Percentiles rank a stretch among this genome's conserved stretches.
These are phyloP conservation scores for Drosophila meridionalis DNA, from an alignment of 2,888 invertebrate genomes.

Conservation along the genomic window DNA sequence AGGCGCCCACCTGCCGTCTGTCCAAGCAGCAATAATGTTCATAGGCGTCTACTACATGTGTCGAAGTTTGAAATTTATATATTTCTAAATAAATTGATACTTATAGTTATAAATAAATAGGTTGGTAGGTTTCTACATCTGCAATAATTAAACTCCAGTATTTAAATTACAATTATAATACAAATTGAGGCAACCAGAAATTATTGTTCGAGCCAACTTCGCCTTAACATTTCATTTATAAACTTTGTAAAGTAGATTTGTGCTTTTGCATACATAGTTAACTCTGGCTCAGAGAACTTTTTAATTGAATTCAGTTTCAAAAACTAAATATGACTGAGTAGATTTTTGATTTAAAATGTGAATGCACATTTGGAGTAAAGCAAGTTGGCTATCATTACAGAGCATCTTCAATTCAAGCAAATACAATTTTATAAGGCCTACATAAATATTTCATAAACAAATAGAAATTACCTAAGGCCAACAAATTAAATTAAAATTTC, in stretches of 20 bases:
- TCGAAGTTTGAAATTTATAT: not conserved
- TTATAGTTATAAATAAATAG: not conserved
- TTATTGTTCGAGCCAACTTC: not conserved
- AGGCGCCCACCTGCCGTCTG: not conserved
- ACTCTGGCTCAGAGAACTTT: not conserved
- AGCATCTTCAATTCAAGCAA: not conserved
- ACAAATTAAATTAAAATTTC: not conserved
- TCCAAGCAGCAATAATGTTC: constrained; percentile 7
- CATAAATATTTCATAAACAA: not conserved
- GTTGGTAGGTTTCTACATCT: too few species aligned
- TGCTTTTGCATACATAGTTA: not conserved
- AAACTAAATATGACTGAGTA: not conserved
- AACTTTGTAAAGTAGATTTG: not conserved
- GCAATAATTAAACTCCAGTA: not conserved
- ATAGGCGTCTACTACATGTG: not conserved
- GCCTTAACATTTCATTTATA: not conserved
- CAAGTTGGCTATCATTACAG: not conserved
- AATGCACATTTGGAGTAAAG: not conserved
- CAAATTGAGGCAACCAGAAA: not conserved
- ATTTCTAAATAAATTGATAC: not conserved
- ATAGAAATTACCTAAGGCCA: not conserved
- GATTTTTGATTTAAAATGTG: not conserved
- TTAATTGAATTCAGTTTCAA: not conserved
- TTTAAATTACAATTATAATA: not conserved
- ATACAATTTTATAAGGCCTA: fast-evolving